These are phyloP conservation scores for Chrysogorgia sp. DNA, from an alignment of 92 coral and sea anemone species.

Conservation along the genomic window DNA sequence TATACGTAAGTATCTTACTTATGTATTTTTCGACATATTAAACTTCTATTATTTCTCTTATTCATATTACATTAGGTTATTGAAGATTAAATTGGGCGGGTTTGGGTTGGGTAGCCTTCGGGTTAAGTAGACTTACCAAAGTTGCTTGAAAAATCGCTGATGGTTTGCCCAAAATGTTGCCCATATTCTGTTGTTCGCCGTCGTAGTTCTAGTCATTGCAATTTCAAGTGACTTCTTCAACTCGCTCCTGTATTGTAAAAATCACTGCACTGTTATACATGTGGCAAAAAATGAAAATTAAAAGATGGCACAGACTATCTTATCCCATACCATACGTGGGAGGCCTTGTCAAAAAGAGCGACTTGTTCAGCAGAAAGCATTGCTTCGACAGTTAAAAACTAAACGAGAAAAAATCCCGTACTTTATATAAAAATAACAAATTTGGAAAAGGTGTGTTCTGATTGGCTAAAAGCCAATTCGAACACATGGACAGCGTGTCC, in stretches of 20 bases:
- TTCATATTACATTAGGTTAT: too few relatives aligned
- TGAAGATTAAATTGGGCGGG: too few relatives aligned
- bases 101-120: too few relatives aligned
- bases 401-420: not conserved
- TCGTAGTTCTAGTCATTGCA: constrained; percentile 81
- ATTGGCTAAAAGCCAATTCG: too few relatives aligned
- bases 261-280: not conserved
- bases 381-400: constrained; percentile 92
- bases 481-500: too few relatives aligned
- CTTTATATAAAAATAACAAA: too few relatives aligned
- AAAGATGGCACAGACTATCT: not conserved
- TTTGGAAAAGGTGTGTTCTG: too few relatives aligned
- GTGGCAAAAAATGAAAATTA: constrained; percentile 12
- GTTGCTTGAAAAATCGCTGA: constrained; percentile 93
- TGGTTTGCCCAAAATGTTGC: constrained; percentile 91
- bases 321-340: constrained; percentile 83
- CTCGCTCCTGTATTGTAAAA: constrained; percentile 69
- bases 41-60: too few relatives aligned
- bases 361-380: constrained; percentile 73
- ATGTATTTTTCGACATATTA: too few relatives aligned
- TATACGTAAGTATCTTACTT: too few relatives aligned
- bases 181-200: constrained; percentile 83
- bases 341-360: constrained; percentile 85
- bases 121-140: constrained; percentile 85
- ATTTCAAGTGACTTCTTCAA: constrained; percentile 87